Evolutionary conservation across 1,140 invertebrate species (phyloP), one percentile per base, ranked within the genome.

Genomic region (Drosophila auraria): DNA sequence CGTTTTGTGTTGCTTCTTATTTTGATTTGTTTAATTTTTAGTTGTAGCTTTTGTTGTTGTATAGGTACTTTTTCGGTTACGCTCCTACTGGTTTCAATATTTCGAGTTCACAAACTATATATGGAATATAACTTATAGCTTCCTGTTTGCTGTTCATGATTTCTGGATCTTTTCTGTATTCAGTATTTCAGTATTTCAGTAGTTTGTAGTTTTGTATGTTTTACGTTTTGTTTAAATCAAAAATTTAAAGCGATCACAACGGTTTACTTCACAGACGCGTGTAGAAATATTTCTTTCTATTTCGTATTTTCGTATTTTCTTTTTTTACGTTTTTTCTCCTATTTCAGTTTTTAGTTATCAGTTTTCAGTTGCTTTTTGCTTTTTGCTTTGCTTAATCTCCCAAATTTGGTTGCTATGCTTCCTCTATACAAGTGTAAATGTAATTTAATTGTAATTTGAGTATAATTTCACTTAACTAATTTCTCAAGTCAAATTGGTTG

Each of bases 261-360:
- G 82, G 86, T 89, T 89, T 89, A 78, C 57, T 90, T 89, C 86
- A 89, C 87, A 89, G 86, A 89, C 68, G 78, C 73, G 78, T 89
- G 36, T 90, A 81, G 81, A 87, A 89, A 89, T 89, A 90, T 73
- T 80, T 71, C 20, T 9, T 62, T 53, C 54, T 58, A 57, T 50
- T 65, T 81, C 25, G 42, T 74, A 78, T 75, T 40, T 58, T 56
- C 50, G 27, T 71, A 20, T 64, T 70, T 76, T 27, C 30, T 69
- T 59, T 54, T 57, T 68, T 62, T 71, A 44, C 4, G 12, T 20
- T 30, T 38, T 38, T 75, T 71, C 61, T 56, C 53, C 33, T 56
- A 63, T 72, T 72, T 63, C 53, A n/a, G 63, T 42, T 56, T 50
- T 71, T 23, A 42, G 42, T 51, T 44, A 53, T 56, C 63, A 23